Evolutionary conservation across 2,113 vertebrate species (phyloP), one percentile per base, ranked within the genome.

Genomic region (Cettia cetti): DNA sequence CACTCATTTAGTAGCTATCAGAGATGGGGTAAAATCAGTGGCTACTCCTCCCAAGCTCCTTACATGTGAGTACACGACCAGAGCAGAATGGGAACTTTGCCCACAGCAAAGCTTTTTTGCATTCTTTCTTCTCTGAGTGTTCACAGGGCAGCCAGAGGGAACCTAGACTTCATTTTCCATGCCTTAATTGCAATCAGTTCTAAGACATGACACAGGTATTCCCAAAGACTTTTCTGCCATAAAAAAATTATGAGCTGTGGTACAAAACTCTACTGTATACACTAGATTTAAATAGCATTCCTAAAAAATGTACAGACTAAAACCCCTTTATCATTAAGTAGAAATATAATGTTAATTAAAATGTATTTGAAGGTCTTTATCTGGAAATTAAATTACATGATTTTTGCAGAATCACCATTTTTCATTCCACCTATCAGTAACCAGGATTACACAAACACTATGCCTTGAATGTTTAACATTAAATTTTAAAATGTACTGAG

Each of bases 311-410:
- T 74, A 92, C 7, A 91, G 83, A 71, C 39, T 59, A 96, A 96
- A 96, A 56, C 12, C 7, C 79, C 40, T 87, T 77, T 63, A 42
- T 94, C 88, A 90, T 72, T 85, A 95, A 91, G 78, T 47, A 93
- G 82, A 75, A 95, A 90, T 39, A 57, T 56, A 95, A 92, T 82
- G 86, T 45, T 97, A 96, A 97, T 96, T 95, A 97, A 97, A 96
- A 95, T 87, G 45, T 42, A 84, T 96, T 96, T 95, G 23, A 75
- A 96, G 81, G 78, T 92, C 72, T 94, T 93, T 93, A 97, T 92
- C 95, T 64, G 59, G 68, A 96, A 97, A 93, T 92, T 92, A 97
- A 95, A 63, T 23, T 10, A 81, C 44, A 92, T 60, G 13, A 79
- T 95, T 97, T 94, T 88, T 88, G 95, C 82, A 84, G 85, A 88